Evolutionary conservation across 2,113 vertebrate genomes (phyloP), one percentile per base, ranked within the genome.

Genomic region (Apteryx owenii): DNA sequence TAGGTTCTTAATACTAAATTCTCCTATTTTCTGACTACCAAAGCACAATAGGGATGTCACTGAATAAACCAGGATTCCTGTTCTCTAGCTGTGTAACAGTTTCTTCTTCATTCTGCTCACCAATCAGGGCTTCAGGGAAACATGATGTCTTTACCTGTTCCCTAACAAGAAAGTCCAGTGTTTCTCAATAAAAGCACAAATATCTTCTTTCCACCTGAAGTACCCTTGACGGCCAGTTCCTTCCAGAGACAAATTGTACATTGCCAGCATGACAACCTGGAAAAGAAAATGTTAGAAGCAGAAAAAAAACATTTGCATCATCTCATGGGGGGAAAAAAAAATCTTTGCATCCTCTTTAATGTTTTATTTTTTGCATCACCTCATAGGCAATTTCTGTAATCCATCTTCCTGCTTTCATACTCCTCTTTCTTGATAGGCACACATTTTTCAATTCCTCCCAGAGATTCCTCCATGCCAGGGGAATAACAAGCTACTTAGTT

Each of bases 141-240:
- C 10, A 78, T 9, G 79, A 36, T 2, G 0, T 65, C 21, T 26
- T 98, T 95, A 99, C 99, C 99, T 99, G 54, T 98, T 99, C 51
- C 99, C 99, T 91, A 99, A 86, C 89, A 99, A 98, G 97, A 99
- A 99, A 92, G 98, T 99, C 99, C 99, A 99, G 97, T 99, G 99
- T 88, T 99, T 99, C 85, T 99, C 99, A 91, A 99, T 99, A 88
- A 99, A 99, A 87, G 99, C 98, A n/a, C 99, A 99, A 97, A 99
- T 99, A 96, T 99, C 99, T 97, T 99, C 99, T 80, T 99, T 99
- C 99, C 99, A 99, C 51, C 99, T 98, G 97, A 99, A 99, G 97
- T 99, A 99, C 3, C 99, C 99, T 97, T 99, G 99, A 5, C 99
- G 99, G 18, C 99, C 99, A 0, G 99, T 99, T 81, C 99, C 99